A percentile compares a stretch with the other conserved stretches of the same genome.
Evolutionary conservation across 1,140 invertebrate species (phyloP).

Genomic region (Cydia strobilella): DNA sequence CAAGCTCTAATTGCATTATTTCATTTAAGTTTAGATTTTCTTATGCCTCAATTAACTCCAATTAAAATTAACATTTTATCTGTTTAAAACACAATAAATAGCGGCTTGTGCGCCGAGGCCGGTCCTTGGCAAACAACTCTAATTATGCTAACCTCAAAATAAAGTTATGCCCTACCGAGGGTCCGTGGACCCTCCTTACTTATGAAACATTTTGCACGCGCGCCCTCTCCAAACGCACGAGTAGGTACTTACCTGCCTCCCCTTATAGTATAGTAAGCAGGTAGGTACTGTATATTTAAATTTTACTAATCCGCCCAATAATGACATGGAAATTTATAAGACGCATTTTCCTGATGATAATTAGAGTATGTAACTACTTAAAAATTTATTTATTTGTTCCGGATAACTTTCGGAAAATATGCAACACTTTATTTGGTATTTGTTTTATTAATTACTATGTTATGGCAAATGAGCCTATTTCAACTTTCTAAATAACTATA

Average conservation of each 20-base stretch:
- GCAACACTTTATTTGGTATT: neutral
- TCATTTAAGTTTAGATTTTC: neutral
- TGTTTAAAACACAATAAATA: conserved; percentile 43
- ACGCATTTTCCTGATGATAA: neutral
- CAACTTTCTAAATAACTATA: too few relatives aligned
- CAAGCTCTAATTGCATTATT: neutral
- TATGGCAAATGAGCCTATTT: too few relatives aligned
- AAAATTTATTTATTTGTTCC: too few relatives aligned
- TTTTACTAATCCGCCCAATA: neutral
- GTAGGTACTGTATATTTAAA: conserved; percentile 7
- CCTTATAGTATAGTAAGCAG: conserved; percentile 37
- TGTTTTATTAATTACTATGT: neutral
- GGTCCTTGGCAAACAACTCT: conserved; percentile 44
- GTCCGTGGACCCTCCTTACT: conserved; percentile 56
- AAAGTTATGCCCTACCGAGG: conserved; percentile 76
- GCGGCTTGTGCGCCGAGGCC: conserved; percentile 53
- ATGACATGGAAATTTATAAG: neutral
- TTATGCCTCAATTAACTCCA: neutral
- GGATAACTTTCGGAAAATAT: neutral
- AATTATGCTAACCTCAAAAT: conserved; percentile 78
- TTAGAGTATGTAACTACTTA: neutral
- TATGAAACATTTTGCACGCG: conserved; percentile 63
- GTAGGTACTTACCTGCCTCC: conserved; percentile 46
- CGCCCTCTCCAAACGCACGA: conserved; percentile 42
- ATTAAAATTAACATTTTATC: conserved; percentile 38